Percentiles rank a stretch among this genome's conserved stretches.
Evolutionary conservation across 2,113 vertebrate species (phyloP).

Genomic region (Mesocricetus auratus): DNA sequence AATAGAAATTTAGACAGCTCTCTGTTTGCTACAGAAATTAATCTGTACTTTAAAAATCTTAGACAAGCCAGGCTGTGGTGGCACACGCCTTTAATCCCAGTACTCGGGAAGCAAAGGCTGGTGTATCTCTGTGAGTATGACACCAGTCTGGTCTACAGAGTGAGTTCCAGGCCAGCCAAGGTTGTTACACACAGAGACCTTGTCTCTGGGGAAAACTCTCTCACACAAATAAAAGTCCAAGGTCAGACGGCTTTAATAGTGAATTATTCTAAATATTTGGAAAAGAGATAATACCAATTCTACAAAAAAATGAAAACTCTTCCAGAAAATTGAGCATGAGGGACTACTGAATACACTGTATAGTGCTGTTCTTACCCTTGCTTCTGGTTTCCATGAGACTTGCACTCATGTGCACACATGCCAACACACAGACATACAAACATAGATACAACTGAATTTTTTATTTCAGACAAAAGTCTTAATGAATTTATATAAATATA

Average conservation of each 20-base stretch:
- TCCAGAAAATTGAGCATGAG: conserved; percentile 15
- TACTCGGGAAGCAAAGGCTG: too few species aligned
- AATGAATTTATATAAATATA: conserved; percentile 20
- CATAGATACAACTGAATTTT: neutral
- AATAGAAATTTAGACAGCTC: conserved; percentile 15
- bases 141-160: too few species aligned
- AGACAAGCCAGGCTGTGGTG: neutral
- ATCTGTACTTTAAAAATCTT: conserved; percentile 57
- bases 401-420: neutral
- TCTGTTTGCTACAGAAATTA: conserved; percentile 7
- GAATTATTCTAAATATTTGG: conserved; percentile 36
- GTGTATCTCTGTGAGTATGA: too few species aligned
- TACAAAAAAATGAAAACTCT: conserved; percentile 5
- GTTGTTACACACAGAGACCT: too few species aligned
- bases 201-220: neutral
- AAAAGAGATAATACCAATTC: conserved; percentile 55
- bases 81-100: too few species aligned
- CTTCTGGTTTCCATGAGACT: neutral
- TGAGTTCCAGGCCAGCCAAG: too few species aligned
- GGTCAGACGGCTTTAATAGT: neutral
- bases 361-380: neutral
- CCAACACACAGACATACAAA: neutral
- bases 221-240: conserved; percentile 42
- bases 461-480: neutral
- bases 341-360: neutral